Conservation (phyloP, 1,140 invertebrate species). For the Dufourea novaeangliae region DNA sequence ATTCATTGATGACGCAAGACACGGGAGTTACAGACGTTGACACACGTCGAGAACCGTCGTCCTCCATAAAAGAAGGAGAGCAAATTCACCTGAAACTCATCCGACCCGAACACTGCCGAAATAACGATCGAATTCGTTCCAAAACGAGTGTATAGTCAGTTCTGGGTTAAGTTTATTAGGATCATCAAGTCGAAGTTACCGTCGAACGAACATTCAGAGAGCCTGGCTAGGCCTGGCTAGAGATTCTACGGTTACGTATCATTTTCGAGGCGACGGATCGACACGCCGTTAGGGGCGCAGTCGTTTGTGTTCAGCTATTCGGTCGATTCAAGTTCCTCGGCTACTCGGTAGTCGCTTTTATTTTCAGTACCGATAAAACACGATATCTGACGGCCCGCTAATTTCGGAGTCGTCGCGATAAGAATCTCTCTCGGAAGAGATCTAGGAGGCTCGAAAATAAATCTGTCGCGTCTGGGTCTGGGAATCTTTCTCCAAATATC, state of each 20-base stretch:
- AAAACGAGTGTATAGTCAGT: too few species aligned
- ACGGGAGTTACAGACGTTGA: not conserved
- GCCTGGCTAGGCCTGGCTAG: too few species aligned
- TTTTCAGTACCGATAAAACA: slow-evolving; percentile 36
- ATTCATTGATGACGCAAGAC: not conserved
- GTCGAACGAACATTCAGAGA: too few species aligned
- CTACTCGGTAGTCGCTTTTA: slow-evolving; percentile 10
- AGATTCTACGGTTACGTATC: too few species aligned
- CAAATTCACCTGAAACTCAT: too few species aligned
- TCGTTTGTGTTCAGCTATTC: not conserved
- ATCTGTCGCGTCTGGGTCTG: not conserved
- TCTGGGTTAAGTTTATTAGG: too few species aligned
- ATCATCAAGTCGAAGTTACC: too few species aligned
- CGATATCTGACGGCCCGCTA: slow-evolving; percentile 24
- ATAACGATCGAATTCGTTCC: too few species aligned
- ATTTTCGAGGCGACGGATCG: too few species aligned
- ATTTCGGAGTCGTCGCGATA: slow-evolving; percentile 26
- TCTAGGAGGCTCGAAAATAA: slow-evolving; percentile 8
- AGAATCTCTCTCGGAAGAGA: not conserved
- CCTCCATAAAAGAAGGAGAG: not conserved
- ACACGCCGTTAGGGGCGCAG: too few species aligned
- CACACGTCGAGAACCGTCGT: not conserved
- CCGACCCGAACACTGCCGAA: too few species aligned
- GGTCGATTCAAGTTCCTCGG: not conserved
- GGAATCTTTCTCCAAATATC: slow-evolving; percentile 1